Evolutionary conservation across 2,797 vertebrate genomes (phyloP), one percentile per base, ranked within the genome.

Genomic region (Microcaecilia unicolor): DNA sequence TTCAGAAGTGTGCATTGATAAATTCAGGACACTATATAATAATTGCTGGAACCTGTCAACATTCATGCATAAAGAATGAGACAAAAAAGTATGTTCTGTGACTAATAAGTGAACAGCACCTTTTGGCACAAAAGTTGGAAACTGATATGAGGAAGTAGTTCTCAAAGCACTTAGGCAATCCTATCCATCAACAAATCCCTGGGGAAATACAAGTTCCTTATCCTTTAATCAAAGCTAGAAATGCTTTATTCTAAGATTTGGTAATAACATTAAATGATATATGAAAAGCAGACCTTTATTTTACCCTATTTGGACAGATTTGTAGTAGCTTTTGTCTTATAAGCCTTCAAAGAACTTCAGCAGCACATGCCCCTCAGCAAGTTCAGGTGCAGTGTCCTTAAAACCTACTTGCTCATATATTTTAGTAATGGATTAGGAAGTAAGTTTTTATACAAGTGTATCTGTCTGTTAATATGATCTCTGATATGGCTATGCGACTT

Each of bases 161-260:
- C 28, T 48, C 71, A 68, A 40, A 44, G 69, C 57, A 59, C 31
- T 48, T 28, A 44, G 7, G 4, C 4, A 67, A 45, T n/a, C n/a
- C n/a, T n/a, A n/a, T n/a, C n/a, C n/a, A n/a, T n/a, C n/a, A n/a
- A n/a, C n/a, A n/a, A n/a, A n/a, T n/a, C 60, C 70, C 62, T 51
- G 58, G 39, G 70, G 67, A 59, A 59, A 71, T 63, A 26, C 50
- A 63, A 68, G 67, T 73, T 63, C 67, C 56, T 67, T 46, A n/a
- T n/a, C n/a, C n/a, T n/a, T n/a, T n/a, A n/a, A n/a, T n/a, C n/a
- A 34, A 52, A 51, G 30, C 63, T 63, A 48, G 59, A 57, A 37
- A 55, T 34, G 56, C 32, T 73, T 61, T 71, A 65, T 67, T 59
- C 54, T 51, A 55, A 38, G 30, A 58, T 67, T 73, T 67, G 32